Conservation (phyloP, 2,888 invertebrate genomes). For the Drosophila kambysellisi region DNA sequence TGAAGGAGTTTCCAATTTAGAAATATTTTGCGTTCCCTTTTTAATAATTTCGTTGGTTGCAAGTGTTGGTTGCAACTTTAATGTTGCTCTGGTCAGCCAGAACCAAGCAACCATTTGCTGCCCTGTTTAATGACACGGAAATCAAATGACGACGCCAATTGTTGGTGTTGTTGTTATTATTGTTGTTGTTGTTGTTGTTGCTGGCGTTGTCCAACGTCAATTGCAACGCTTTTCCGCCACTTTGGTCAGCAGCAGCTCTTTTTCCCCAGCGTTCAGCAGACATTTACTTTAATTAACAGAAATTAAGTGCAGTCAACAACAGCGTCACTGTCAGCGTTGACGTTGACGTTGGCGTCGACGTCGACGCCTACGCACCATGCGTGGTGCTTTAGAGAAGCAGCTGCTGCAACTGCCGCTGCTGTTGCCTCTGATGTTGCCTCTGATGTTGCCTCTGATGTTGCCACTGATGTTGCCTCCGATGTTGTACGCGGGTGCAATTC, state of each 20-base stretch:
- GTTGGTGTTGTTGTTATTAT: neutral
- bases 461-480: conserved; percentile 5
- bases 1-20: neutral
- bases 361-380: conserved; percentile 62
- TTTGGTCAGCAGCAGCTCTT: conserved; percentile 39
- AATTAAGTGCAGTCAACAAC: conserved; percentile 62
- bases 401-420: conserved; percentile 2
- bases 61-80: conserved; percentile 20
- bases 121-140: conserved; percentile 74
- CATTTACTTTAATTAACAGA: conserved; percentile 78
- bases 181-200: conserved; percentile 8
- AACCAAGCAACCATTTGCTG: conserved; percentile 31
- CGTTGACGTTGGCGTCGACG: conserved; percentile 16
- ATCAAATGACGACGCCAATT: conserved; percentile 58
- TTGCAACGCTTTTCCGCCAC: conserved; percentile 71
- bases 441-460: neutral
- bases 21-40: neutral
- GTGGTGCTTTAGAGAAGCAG: conserved; percentile 25
- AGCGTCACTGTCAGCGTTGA: conserved; percentile 9
- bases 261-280: conserved; percentile 23
- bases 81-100: conserved; percentile 26
- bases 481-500: conserved; percentile 70
- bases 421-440: conserved; percentile 7
- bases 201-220: conserved; percentile 41
- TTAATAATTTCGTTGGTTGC: conserved; percentile 1